Evolutionary conservation across 2,113 vertebrate genomes (phyloP).

Genomic region (Elephas maximus): DNA sequence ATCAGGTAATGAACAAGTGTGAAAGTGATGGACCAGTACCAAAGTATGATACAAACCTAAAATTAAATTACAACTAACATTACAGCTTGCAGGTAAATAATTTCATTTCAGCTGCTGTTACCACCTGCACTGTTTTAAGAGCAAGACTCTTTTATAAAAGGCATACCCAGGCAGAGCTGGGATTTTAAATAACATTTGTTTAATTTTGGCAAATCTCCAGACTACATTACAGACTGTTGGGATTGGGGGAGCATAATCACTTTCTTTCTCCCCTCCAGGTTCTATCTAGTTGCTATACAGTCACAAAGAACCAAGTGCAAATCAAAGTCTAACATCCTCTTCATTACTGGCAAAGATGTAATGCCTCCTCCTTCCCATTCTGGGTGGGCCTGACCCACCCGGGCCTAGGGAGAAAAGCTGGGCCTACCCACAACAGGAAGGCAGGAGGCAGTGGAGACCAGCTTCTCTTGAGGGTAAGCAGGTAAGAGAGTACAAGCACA

Average conservation of each 20-base stretch:
- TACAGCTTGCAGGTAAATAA: background rate
- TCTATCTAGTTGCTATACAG: background rate
- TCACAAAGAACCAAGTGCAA: conserved; percentile 2
- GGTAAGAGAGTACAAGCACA: background rate
- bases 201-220: conserved; percentile 19
- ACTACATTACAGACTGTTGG: background rate
- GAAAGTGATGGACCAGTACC: background rate
- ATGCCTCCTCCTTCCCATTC: background rate
- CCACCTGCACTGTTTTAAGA: background rate
- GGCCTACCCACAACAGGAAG: background rate
- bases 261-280: background rate
- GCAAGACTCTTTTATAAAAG: conserved; percentile 32
- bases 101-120: background rate
- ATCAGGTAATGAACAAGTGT: background rate
- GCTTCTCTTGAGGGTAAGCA: background rate
- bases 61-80: conserved; percentile 19
- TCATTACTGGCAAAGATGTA: background rate
- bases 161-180: background rate
- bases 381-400: background rate
- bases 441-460: background rate
- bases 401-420: background rate
- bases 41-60: background rate
- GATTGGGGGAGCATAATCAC: background rate
- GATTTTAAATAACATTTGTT: conserved; percentile 35
- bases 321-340: background rate